Evolutionary conservation across 2,113 vertebrate genomes (phyloP).

Genomic region (Limanda limanda): DNA sequence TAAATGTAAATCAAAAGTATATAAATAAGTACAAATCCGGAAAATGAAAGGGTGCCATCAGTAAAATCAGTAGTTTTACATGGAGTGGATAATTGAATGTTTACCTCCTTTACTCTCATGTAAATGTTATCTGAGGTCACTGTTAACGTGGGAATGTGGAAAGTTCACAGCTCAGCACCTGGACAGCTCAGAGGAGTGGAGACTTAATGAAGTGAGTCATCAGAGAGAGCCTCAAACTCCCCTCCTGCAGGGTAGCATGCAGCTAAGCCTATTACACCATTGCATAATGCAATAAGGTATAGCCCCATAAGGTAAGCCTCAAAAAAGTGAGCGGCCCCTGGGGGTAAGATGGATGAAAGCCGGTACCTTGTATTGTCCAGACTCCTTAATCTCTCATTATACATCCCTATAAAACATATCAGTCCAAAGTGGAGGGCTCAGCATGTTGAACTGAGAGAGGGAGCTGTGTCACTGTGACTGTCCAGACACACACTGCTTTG

Average conservation of each 20-base stretch:
- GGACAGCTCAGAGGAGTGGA: slow-evolving; percentile 59
- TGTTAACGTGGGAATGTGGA: slow-evolving; percentile 33
- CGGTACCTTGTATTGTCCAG: slow-evolving; percentile 42
- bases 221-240: slow-evolving; percentile 44
- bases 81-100: not conserved
- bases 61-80: no score
- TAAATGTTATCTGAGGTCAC: not conserved
- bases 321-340: slow-evolving; percentile 32
- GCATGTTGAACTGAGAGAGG: slow-evolving; percentile 18
- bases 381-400: slow-evolving; percentile 51
- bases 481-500: slow-evolving; percentile 4
- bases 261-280: slow-evolving; percentile 68
- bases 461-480: slow-evolving; percentile 13
- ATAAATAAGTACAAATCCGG: no score
- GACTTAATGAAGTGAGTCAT: slow-evolving; percentile 75
- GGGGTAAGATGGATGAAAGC: slow-evolving; percentile 16
- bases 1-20: no score
- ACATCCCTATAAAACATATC: slow-evolving; percentile 41
- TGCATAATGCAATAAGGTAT: slow-evolving; percentile 73
- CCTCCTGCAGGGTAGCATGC: slow-evolving; percentile 45
- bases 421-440: slow-evolving; percentile 16
- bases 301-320: slow-evolving; percentile 53
- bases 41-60: no score
- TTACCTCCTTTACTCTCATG: slow-evolving; percentile 7
- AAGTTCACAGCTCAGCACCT: slow-evolving; percentile 63